Evolutionary conservation across 1,140 invertebrate genomes (phyloP).

Genomic region (Drosophila setifemur): DNA sequence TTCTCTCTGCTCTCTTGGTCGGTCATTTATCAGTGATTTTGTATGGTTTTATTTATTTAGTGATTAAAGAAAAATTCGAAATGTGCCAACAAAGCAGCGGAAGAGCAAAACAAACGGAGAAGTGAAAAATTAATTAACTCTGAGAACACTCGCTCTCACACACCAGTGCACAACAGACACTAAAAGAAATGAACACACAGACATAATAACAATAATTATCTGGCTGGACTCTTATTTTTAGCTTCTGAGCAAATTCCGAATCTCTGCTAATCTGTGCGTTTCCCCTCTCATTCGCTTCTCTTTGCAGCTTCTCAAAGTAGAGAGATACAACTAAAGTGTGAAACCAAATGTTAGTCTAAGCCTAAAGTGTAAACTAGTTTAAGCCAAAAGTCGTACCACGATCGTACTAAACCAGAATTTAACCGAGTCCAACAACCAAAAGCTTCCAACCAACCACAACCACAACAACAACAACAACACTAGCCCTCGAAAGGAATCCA

Average conservation of each 20-base stretch:
- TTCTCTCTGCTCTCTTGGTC: background rate
- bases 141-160: constrained; percentile 1
- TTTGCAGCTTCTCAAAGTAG: constrained; percentile 65
- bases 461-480: background rate
- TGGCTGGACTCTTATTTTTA: constrained; percentile 24
- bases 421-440: constrained; percentile 54
- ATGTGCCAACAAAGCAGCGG: constrained; percentile 26
- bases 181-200: constrained; percentile 3
- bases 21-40: constrained; percentile 51
- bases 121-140: constrained; percentile 17
- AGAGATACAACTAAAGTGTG: constrained; percentile 50
- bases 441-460: constrained; percentile 33
- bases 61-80: constrained; percentile 57
- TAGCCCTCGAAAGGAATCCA: constrained; percentile 4
- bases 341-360: constrained; percentile 78
- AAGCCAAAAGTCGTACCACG: constrained; percentile 34
- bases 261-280: constrained; percentile 28
- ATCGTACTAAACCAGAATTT: constrained; percentile 25
- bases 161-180: background rate
- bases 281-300: constrained; percentile 26
- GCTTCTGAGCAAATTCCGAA: background rate
- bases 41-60: constrained; percentile 33
- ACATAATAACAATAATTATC: too few species aligned
- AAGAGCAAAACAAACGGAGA: constrained; percentile 17
- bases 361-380: constrained; percentile 75